Evolutionary conservation across 2,888 invertebrate species (phyloP), one percentile per base, ranked within the genome.

Genomic region (Icerya purchasi): DNA sequence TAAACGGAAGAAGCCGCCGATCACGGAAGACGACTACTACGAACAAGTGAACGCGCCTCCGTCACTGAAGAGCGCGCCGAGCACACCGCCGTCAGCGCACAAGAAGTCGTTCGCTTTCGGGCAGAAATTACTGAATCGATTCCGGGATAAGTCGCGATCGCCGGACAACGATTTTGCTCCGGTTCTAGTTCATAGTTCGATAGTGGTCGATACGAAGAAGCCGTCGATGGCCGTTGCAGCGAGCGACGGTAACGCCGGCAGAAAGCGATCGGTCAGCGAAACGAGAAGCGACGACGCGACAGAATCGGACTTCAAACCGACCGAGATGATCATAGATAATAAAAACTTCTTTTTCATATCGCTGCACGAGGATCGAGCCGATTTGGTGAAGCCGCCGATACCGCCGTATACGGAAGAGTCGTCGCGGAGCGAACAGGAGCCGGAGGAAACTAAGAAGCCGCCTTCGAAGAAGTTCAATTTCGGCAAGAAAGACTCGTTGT

Each of bases 1-100:
- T 63, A 72, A 72, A 20, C 70, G 68, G 50, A 72, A 71, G 50
- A 68, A 71, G 3, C 65, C 10, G 78, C 79, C 0, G 54, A 63
- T 50, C 62, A 62, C 14, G 55, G 54, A 10, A 51, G 25, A 25
- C 53, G 51, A 36, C 14, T 21, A 36, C 14, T 21, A 18, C 21
- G 21, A 22, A n/a, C 36, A 53, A 3, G 20, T 50, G 2, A 21
- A 50, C 3, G 53, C 59, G 1, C 59, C 61, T 1, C 60, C 60
- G 5, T 20, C 36, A 18, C 19, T 19, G n/a, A 51, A 58, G 53
- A 54, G 57, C n/a, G 57, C 56, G 24, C 58, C 60, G 10, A 36
- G 50, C 14, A 58, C 52, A 50, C 50, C 54, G 52, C 8, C 24
- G 54, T 52, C 55, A 49, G 51, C 22, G 20, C 54, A 59, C 10